A percentile compares a stretch with the other conserved stretches of the same genome.
Conservation (phyloP, 1,140 invertebrate species). For the Eumaeus atala region DNA sequence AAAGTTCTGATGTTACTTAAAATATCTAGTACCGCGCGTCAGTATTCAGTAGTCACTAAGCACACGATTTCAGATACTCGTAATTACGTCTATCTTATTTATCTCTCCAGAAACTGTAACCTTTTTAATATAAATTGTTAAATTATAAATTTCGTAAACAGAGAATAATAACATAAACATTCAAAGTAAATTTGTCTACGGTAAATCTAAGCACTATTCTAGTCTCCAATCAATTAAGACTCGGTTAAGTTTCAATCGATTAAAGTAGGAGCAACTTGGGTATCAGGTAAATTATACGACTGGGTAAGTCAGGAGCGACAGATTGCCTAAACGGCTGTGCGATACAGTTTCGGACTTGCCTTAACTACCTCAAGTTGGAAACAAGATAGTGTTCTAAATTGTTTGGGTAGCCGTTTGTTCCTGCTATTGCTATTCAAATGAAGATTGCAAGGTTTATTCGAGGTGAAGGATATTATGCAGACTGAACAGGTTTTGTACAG, state of each 20-base stretch:
- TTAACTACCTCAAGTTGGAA: slow-evolving; percentile 15
- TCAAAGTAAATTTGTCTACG: too few relatives aligned
- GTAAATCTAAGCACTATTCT: too few relatives aligned
- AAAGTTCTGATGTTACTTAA: too few relatives aligned
- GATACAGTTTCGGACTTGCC: slow-evolving; percentile 21
- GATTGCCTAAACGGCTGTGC: slow-evolving; percentile 23
- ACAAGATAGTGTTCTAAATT: slow-evolving; percentile 26
- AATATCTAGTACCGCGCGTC: too few relatives aligned
- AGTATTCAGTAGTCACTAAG: too few relatives aligned
- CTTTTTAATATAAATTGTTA: too few relatives aligned
- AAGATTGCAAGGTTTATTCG: background rate
- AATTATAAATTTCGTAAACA: too few relatives aligned
- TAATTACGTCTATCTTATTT: too few relatives aligned
- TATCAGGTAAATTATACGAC: slow-evolving; percentile 19
- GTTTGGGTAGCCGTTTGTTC: slow-evolving; percentile 14
- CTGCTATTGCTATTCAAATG: slow-evolving; percentile 10
- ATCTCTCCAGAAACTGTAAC: too few relatives aligned
- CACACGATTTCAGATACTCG: too few relatives aligned
- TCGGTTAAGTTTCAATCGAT: slow-evolving; percentile 7
- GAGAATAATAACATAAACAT: too few relatives aligned
- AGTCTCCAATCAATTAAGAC: background rate
- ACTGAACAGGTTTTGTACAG: background rate
- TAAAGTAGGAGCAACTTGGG: slow-evolving; percentile 2
- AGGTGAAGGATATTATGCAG: background rate
- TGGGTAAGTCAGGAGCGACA: slow-evolving; percentile 20